phyloP scores from a whole-genome alignment of 23 tunicate genomes.

The Ciona savignyi region DNA sequence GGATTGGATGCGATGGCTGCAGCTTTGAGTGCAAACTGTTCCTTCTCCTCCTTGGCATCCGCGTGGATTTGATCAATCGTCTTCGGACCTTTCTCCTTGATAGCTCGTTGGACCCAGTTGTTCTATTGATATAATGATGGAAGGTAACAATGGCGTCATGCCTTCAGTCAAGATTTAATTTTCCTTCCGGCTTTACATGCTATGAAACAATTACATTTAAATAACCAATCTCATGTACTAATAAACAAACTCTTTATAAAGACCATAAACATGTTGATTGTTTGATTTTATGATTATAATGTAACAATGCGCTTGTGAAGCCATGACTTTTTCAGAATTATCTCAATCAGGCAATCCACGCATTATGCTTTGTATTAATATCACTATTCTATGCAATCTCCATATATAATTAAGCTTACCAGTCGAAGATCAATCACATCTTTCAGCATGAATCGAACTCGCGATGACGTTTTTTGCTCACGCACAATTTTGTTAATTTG shows the following conservation, averaged over 20 bases:
- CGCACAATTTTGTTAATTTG: slow-evolving; percentile 54
- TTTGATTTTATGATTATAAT: too few species aligned
- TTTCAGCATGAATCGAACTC: slow-evolving; percentile 85
- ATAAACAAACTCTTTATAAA: too few species aligned
- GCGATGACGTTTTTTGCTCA: slow-evolving; percentile 62
- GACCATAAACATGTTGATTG: too few species aligned
- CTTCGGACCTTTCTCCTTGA: slow-evolving; percentile 70
- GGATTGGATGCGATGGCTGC: slow-evolving; percentile 34
- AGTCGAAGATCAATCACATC: slow-evolving; percentile 66
- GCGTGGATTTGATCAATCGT: slow-evolving; percentile 83
- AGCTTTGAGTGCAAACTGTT: slow-evolving; percentile 29
- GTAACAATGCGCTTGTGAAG: too few species aligned
- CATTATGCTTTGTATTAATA: too few species aligned
- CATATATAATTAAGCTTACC: slow-evolving; percentile 21
- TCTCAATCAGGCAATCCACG: too few species aligned
- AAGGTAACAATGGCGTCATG: too few species aligned
- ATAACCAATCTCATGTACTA: too few species aligned
- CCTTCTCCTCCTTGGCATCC: slow-evolving; percentile 75
- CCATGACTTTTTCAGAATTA: too few species aligned
- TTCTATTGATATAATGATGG: slow-evolving; percentile 45
- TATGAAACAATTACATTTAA: too few species aligned
- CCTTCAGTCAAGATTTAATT: too few species aligned
- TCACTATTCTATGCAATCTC: background rate
- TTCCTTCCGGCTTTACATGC: too few species aligned
- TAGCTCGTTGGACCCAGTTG: slow-evolving; percentile 81